Base-by-base conservation (phyloP, 2,797 vertebrate genomes). In the Hyperoplus lanceolatus region DNA sequence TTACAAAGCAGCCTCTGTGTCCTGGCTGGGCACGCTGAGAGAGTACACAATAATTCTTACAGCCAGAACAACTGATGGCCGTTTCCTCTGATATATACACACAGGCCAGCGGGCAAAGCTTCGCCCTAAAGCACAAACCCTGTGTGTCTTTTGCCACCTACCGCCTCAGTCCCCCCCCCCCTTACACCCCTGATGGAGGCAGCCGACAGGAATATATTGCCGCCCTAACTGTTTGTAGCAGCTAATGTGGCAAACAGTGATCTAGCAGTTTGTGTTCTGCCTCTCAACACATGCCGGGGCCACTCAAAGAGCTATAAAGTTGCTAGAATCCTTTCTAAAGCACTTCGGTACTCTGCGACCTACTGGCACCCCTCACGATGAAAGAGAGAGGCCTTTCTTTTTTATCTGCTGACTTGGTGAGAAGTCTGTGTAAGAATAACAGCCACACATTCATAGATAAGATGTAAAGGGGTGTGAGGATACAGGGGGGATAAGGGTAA, bases 131-230 rank as follows among this genome's bases (percentile, higher is more conserved):
- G 79, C 82, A 76, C 70, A 83, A 82, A 86, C 73, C 73, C 54
- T 51, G 73, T 64, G 75, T 76, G 79, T 79, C 85, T 78, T 85
- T 85, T 82, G 75, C 84, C 89, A 91, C 89, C 87, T 83, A 61
- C 60, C 68, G 79, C 57, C 67, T 64, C 73, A 50, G 70, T 76
- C 46, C 63, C 73, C 59, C 67, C 83, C 70, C 77, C 76, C 45
- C 21, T 21, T 21, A 21, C n/a, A 10, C 74, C 86, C 72, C 82
- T 46, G n/a, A 58, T 75, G 82, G 81, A 82, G 67, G 74, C 42
- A 57, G 54, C 6, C 21, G 86, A 88, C 91, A 86, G 84, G 72
- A 92, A 93, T 92, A 94, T 90, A 87, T 75, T 85, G 83, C 76
- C 87, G 29, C 29, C 87, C 90, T 89, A 90, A 89, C 81, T 12